These are phyloP conservation scores for Rhynchotus rufescens DNA, from an alignment of 2,797 vertebrate genomes.

Conservation along the genomic window DNA sequence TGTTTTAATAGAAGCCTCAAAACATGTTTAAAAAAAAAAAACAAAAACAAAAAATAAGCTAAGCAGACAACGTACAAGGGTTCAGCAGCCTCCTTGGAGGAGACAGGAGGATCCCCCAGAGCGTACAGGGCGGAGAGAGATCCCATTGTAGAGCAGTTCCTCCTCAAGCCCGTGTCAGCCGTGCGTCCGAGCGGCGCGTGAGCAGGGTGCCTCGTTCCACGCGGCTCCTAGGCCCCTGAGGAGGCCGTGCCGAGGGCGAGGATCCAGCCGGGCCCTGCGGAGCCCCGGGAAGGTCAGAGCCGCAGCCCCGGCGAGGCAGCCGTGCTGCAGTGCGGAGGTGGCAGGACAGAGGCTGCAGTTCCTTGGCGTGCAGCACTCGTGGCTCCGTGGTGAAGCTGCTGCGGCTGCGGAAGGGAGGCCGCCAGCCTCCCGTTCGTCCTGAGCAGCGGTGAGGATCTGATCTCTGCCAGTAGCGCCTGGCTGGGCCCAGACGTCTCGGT, in stretches of 20 bases:
- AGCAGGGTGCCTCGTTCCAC: neutral
- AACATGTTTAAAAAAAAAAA: conserved; percentile 37
- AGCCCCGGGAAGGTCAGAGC: neutral
- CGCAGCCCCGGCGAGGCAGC: neutral
- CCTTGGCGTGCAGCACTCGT: neutral
- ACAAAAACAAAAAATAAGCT: neutral
- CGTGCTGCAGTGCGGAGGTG: accelerated
- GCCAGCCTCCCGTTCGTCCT: neutral
- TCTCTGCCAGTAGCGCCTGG: accelerated
- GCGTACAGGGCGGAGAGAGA: neutral
- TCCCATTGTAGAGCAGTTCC: neutral
- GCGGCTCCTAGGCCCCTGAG: neutral
- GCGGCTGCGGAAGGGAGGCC: neutral
- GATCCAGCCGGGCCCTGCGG: neutral
- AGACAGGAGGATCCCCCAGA: neutral
- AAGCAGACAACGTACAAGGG: conserved; percentile 21
- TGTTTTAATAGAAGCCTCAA: conserved; percentile 92
- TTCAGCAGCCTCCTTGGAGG: neutral
- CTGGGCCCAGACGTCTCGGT: neutral
- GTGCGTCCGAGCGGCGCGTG: neutral
- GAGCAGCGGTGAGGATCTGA: neutral
- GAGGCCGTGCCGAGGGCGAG: neutral
- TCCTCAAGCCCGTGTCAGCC: neutral
- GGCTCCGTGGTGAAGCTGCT: neutral
- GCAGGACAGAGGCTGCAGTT: neutral